Conservation (phyloP, 2,113 vertebrate species). For the Acrocephalus arundinaceus region DNA sequence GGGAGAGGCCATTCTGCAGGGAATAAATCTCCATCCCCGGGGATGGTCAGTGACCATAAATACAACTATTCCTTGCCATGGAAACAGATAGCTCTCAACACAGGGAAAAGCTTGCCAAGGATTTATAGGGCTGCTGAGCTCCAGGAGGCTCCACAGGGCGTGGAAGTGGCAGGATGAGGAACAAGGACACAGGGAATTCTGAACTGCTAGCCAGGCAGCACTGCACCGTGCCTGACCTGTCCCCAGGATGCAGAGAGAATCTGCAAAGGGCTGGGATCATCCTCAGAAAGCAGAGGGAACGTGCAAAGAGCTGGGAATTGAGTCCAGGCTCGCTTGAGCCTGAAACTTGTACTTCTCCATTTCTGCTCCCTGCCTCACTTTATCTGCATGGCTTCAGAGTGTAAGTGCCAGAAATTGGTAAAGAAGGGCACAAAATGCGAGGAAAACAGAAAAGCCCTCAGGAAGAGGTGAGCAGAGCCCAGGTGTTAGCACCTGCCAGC, state of each 20-base stretch:
- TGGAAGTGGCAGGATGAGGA: rapidly evolving
- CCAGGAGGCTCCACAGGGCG: rapidly evolving
- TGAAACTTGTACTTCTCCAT: not conserved
- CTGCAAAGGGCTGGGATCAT: not conserved
- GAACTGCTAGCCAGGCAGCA: not conserved
- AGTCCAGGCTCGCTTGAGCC: not conserved
- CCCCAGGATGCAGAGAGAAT: not conserved
- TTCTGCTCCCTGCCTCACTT: not conserved
- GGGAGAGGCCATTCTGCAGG: not conserved
- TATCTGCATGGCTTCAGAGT: rapidly evolving
- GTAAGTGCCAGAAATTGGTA: not conserved
- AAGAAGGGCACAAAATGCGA: not conserved
- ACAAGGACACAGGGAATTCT: not conserved
- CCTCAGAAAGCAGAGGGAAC: not conserved
- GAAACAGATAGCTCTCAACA: slow-evolving; percentile 7
- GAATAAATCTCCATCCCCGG: not conserved
- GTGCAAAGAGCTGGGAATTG: not conserved
- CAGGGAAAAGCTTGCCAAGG: not conserved
- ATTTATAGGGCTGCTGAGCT: not conserved
- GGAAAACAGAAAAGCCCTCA: not conserved
- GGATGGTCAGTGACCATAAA: slow-evolving; percentile 11
- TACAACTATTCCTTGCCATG: not conserved
- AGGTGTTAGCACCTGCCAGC: not conserved
- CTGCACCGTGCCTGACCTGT: not conserved
- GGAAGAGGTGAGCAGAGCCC: not conserved